Evolutionary conservation across 2,888 invertebrate genomes (phyloP), one percentile per base, ranked within the genome.

Genomic region (Panzeria rudis): DNA sequence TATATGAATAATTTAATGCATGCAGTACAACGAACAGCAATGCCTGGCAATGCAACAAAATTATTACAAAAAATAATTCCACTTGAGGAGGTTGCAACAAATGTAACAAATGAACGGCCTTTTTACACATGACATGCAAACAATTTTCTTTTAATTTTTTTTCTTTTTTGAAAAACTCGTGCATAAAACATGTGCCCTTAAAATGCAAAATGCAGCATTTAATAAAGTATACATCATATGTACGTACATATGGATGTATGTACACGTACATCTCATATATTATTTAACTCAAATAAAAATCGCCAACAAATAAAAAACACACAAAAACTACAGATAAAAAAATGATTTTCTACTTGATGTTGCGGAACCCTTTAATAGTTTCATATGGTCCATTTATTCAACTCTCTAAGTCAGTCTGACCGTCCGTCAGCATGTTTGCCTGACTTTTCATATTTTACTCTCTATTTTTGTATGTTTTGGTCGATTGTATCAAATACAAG

Each of bases 281-380:
- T 35, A 62, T 61, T 75, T 52, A 44, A 75, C 52, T 52, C 1
- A 25, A 72, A 72, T 23, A 32, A 4, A 41, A 15, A 38, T 61
- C n/a, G 56, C 17, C 44, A 41, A 32, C 7, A 25, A 38, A 20
- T 0, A n/a, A n/a, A 32, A 44, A 32, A 47, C 0, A 15, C 4
- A 17, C 11, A 64, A 23, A 64, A 32, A 20, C 7, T 8, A 38
- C 2, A 50, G n/a, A 54, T 20, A 52, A 61, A 50, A 69, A 69
- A 50, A 78, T 13, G 11, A 59, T 66, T 66, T 75, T 64, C 75
- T 71, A 75, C 79, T 76, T 80, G 44, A 84, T 66, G 20, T 38
- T 76, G 76, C 79, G 66, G 66, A 64, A 79, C 47, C 41, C 62
- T 84, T 79, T 75, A 23, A 68, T 68, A 50, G 29, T 50, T 47